Conservation (phyloP, 2,888 invertebrate species). For the Eilema depressum region DNA sequence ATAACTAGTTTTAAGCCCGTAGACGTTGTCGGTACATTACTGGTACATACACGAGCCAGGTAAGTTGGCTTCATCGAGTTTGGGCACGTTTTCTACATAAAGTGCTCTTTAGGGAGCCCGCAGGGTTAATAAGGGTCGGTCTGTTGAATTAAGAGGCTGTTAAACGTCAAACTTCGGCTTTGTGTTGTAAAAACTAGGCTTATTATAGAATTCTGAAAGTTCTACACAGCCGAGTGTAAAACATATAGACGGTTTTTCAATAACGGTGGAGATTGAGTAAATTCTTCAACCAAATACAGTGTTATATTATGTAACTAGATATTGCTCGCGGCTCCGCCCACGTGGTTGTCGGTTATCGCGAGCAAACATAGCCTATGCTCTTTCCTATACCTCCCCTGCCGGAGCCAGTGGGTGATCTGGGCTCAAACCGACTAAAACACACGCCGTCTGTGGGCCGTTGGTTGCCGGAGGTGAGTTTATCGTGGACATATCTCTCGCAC, state of each 20-base stretch:
- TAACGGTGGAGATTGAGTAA: neutral
- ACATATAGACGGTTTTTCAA: neutral
- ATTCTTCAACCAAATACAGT: too few relatives aligned
- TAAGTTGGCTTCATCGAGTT: constrained; percentile 29
- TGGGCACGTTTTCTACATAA: constrained; percentile 53
- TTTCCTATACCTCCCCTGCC: too few relatives aligned
- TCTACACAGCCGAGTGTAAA: neutral
- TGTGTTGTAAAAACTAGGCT: constrained; percentile 24
- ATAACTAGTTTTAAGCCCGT: constrained; percentile 17
- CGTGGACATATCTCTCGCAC: too few relatives aligned
- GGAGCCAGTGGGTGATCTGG: too few relatives aligned
- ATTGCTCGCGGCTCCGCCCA: too few relatives aligned
- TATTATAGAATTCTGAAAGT: constrained; percentile 7
- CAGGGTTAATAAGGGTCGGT: constrained; percentile 47
- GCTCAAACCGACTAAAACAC: too few relatives aligned
- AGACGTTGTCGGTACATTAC: neutral
- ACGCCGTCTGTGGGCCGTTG: too few relatives aligned
- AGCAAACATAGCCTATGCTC: too few relatives aligned
- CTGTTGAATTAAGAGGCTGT: constrained; percentile 42
- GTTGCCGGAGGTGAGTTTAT: too few relatives aligned
- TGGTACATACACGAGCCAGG: constrained; percentile 23
- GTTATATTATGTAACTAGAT: too few relatives aligned
- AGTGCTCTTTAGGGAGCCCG: constrained; percentile 41
- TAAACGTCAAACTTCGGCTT: constrained; percentile 26
- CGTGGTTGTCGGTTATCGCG: too few relatives aligned